These are phyloP conservation scores for Doris montereyensis DNA, from an alignment of 2,888 invertebrate genomes.

Conservation along the genomic window DNA sequence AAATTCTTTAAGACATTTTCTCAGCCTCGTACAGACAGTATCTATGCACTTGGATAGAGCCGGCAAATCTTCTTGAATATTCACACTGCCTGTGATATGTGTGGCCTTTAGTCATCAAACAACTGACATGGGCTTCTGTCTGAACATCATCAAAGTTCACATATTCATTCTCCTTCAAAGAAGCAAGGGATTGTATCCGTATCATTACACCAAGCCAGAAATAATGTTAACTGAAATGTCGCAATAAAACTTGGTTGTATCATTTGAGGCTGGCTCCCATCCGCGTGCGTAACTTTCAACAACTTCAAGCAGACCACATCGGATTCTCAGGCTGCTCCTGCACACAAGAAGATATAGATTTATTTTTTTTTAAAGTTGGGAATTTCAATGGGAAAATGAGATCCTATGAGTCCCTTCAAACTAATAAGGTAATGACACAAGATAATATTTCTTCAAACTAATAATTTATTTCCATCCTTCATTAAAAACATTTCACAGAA, in stretches of 20 bases:
- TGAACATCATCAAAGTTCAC: no score
- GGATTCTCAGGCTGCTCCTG: constrained; percentile 52
- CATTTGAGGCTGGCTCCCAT: constrained; percentile 59
- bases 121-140: no score
- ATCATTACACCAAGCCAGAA: constrained; percentile 49
- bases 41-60: no score
- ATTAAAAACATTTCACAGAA: neutral
- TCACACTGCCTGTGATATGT: no score
- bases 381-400: neutral
- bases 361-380: neutral
- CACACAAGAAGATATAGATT: constrained; percentile 31
- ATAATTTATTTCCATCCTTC: no score
- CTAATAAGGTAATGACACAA: neutral
- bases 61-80: no score
- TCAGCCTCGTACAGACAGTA: no score
- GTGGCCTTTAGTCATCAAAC: no score
- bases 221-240: constrained; percentile 61
- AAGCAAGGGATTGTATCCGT: no score
- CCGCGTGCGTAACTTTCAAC: constrained; percentile 55
- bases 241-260: constrained; percentile 60
- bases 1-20: no score
- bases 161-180: no score
- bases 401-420: neutral
- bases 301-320: constrained; percentile 59
- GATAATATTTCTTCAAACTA: neutral